Base-by-base conservation (phyloP, 2,113 vertebrate species). In the Lanius collurio region DNA sequence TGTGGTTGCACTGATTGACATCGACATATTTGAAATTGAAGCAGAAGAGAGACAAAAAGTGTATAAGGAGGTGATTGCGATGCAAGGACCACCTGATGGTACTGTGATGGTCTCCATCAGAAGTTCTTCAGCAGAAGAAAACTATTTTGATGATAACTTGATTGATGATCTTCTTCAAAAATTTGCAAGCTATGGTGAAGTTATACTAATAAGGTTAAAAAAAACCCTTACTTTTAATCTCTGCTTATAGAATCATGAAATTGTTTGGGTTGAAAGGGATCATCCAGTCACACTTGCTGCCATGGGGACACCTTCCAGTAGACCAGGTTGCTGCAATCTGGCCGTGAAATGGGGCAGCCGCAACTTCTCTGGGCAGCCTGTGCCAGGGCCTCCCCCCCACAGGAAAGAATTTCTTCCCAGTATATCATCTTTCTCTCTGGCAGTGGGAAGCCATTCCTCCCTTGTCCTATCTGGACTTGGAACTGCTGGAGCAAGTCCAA, bases 11-110 rank as follows among this genome's bases (percentile, higher is more conserved):
- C 49, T 99, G 63, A 98, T 99, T 21, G 99, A 99, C 71, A 98
- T 99, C 30, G 99, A 99, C 94, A 98, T 99, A 83, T 98, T 99
- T 97, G 99, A 99, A 97, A 99, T 99, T 28, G 99, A 99, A 96
- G 98, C 99, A 3, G 99, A 99, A 84, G 99, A 98, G 46, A 98
- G 99, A 28, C 99, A 99, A 81, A 99, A 98, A 87, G 98, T 99
- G 67, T 99, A 99, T 94, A 99, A 99, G 95, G 99, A 99, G 8
- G 99, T 99, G 65, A 99, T 99, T 15, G 98, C 98, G 44, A 94
- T 96, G 49, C 99, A 99, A 95, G 99, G 99, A 12, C 99, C 99
- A 30, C 99, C 99, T 9, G 99, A 99, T 77, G 99, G 99, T 50
- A 99, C 99, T 28, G 97, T 99, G 42, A 98, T 99, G 95, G 98